Evolutionary conservation across 30 jellyfish, hydroid and myxozoan species (phyloP).

Genomic region (Hydractinia echinata): DNA sequence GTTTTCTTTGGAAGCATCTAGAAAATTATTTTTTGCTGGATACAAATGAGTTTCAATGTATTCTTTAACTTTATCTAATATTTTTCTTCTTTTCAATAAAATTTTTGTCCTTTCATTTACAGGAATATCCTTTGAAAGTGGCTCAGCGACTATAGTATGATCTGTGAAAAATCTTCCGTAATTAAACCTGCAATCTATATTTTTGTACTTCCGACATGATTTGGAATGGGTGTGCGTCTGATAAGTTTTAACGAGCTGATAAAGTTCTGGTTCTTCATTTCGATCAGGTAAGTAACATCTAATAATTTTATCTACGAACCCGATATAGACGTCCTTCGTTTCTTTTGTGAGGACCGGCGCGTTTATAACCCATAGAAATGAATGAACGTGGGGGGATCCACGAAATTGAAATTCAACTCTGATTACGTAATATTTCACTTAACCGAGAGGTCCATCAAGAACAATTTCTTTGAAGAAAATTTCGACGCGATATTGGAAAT

Average conservation of each 20-base stretch:
- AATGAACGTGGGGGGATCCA: too few relatives aligned
- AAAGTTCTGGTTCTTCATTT: neutral
- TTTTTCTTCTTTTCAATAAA: too few relatives aligned
- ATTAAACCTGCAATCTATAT: slow-evolving; percentile 23
- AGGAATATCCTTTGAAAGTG: neutral
- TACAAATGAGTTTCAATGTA: too few relatives aligned
- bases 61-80: too few relatives aligned
- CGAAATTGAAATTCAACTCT: too few relatives aligned
- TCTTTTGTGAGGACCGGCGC: slow-evolving; percentile 39
- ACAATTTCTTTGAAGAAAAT: neutral
- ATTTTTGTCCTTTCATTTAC: too few relatives aligned
- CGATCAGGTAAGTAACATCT: slow-evolving; percentile 7
- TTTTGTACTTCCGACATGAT: too few relatives aligned
- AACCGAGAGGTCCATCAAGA: slow-evolving; percentile 6
- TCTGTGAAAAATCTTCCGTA: neutral
- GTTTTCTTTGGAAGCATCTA: too few relatives aligned
- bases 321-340: slow-evolving; percentile 1
- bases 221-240: slow-evolving; percentile 23
- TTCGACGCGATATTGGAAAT: neutral
- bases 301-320: neutral
- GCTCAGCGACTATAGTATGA: neutral
- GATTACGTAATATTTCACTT: neutral
- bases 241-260: neutral
- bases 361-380: slow-evolving; percentile 16
- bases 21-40: too few relatives aligned